Conservation (phyloP, 2,888 invertebrate species). For the Diarsia brunnea region DNA sequence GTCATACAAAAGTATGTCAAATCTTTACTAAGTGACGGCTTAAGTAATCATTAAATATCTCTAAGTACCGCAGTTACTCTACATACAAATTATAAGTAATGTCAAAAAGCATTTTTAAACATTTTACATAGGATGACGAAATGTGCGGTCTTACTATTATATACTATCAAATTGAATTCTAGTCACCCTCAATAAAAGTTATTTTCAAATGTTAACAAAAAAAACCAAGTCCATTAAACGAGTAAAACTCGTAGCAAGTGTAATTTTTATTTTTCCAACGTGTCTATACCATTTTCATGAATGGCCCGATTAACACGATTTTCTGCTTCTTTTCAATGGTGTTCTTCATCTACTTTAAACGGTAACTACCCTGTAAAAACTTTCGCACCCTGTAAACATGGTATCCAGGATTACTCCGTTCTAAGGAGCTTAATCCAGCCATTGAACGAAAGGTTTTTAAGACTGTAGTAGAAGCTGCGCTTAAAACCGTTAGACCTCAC, state of each 20-base stretch:
- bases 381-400: constrained; percentile 14
- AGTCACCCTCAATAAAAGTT: neutral
- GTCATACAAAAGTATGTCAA: too few species aligned
- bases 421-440: constrained; percentile 38
- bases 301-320: constrained; percentile 6
- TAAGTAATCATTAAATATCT: too few species aligned
- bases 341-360: constrained; percentile 2
- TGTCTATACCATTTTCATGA: constrained; percentile 12
- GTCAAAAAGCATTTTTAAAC: neutral
- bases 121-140: neutral
- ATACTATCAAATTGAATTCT: neutral
- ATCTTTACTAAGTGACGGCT: too few species aligned
- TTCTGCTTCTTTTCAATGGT: constrained; percentile 20
- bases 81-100: neutral
- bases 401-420: constrained; percentile 35
- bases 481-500: neutral
- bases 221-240: neutral
- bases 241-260: neutral
- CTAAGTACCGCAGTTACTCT: too few species aligned
- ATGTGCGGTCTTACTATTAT: neutral
- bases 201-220: neutral
- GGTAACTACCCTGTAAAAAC: constrained; percentile 34
- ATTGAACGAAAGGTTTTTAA: constrained; percentile 35
- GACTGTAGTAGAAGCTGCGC: neutral
- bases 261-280: constrained; percentile 16